Evolutionary conservation across 2,888 invertebrate species (phyloP), one percentile per base, ranked within the genome.

Genomic region (Melanostoma mellinum): DNA sequence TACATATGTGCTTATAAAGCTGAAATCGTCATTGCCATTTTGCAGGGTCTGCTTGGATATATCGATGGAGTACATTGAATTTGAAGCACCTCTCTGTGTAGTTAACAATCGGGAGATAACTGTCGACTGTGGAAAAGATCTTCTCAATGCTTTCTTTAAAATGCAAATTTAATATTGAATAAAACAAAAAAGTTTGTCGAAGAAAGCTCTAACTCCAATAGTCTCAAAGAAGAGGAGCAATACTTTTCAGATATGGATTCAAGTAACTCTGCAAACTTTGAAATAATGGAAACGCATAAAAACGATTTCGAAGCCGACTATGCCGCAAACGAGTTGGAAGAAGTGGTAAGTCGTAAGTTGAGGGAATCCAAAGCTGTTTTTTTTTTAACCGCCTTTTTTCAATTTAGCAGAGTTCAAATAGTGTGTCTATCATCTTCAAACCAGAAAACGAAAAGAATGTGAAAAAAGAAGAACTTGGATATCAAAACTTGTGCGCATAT

Each of bases 11-110:
- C 33, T 77, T 0, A 36, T 10, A 6, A 84, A 75, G 33, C 30
- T 84, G 3, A 53, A 69, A 8, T 40, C 58, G 3, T 60, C 69
- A 9, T 35, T 75, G n/a, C 84, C 84, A 33, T 9, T 78, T 9
- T 84, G 84, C 38, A 79, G 84, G 44, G 67, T 84, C 8, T 84
- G 84, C 32, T 48, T 84, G 32, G 55, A 84, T 6, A 40, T 61
- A 40, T 74, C 84, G 0, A 71, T 75, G 71, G 79, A 79, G 32
- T 78, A 79, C 32, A 79, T 84, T 38, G 84, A 84, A 9, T 74
- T 71, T n/a, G 71, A 55, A n/a, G 71, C 65, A 4, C 33, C 65
- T 2, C 78, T 84, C 2, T 84, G 78, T 8, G 20, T 67, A 3
- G 36, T 71, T 6, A 52, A 84, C 44, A 65, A 55, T 9, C 6